phyloP scores from a whole-genome alignment of 2,888 invertebrate genomes.

The Tholera decimalis region DNA sequence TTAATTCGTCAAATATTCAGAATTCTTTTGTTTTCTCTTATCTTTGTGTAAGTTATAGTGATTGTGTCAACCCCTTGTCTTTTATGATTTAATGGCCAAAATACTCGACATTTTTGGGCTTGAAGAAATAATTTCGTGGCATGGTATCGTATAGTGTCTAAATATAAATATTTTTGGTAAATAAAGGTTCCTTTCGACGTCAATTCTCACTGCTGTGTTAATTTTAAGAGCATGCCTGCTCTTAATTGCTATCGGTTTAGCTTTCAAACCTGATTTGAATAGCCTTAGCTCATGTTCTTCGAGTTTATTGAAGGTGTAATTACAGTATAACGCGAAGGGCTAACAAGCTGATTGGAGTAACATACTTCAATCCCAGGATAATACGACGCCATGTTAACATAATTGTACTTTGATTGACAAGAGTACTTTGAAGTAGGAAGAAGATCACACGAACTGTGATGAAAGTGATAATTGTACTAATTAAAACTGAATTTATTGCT shows the following conservation, averaged over 20 bases:
- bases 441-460: slow-evolving; percentile 29
- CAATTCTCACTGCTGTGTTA: slow-evolving; percentile 19
- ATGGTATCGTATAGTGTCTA: not conserved
- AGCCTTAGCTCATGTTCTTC: not conserved
- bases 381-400: slow-evolving; percentile 24
- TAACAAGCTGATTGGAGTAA: slow-evolving; percentile 43
- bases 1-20: slow-evolving; percentile 66
- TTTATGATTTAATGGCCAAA: slow-evolving; percentile 71
- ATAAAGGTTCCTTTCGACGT: not conserved
- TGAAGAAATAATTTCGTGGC: not conserved
- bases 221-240: slow-evolving; percentile 4
- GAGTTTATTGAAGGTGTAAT: slow-evolving; percentile 23
- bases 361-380: slow-evolving; percentile 18
- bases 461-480: slow-evolving; percentile 48
- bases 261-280: slow-evolving; percentile 27
- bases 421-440: slow-evolving; percentile 18
- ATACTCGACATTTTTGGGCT: slow-evolving; percentile 11
- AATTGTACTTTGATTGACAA: slow-evolving; percentile 30
- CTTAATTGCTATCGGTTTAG: not conserved
- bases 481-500: slow-evolving; percentile 35
- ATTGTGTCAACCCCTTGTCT: slow-evolving; percentile 76
- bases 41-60: slow-evolving; percentile 66
- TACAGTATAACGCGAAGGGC: slow-evolving; percentile 21
- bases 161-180: not conserved
- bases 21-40: slow-evolving; percentile 73